Conservation (phyloP, 1,140 invertebrate genomes). For the Macrobrachium rosenbergii region DNA sequence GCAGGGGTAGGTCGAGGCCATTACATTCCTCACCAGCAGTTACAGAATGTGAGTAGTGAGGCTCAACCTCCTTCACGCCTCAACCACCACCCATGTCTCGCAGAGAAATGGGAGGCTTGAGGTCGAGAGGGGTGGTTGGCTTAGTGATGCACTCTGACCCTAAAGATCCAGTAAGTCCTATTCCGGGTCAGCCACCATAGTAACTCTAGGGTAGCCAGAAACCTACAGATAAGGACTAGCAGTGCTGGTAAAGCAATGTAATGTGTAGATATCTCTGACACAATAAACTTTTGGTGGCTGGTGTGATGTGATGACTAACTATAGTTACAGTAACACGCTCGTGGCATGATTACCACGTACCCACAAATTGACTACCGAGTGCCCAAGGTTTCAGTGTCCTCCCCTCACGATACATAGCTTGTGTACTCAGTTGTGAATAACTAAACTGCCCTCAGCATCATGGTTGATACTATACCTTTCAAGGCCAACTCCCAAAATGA, state of each 20-base stretch:
- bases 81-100: background rate
- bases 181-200: too few species aligned
- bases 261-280: background rate
- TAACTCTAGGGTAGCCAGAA: too few species aligned
- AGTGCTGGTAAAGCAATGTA: background rate
- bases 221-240: background rate
- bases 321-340: background rate
- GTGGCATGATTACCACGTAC: background rate
- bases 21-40: background rate
- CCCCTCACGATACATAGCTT: background rate
- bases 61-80: slow-evolving; percentile 14
- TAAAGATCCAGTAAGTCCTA: background rate
- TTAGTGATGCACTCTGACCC: background rate
- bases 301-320: slow-evolving; percentile 29
- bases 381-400: slow-evolving; percentile 6
- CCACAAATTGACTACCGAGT: background rate
- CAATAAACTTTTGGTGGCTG: slow-evolving; percentile 13
- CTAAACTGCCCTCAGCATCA: too few species aligned
- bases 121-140: background rate
- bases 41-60: background rate
- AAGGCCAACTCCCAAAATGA: too few species aligned
- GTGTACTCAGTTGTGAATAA: too few species aligned
- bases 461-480: too few species aligned
- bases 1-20: slow-evolving; percentile 44
- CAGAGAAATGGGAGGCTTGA: background rate